A percentile compares a stretch with the other conserved stretches of the same genome.
These are phyloP conservation scores for Fregetta grallaria DNA, from an alignment of 2,113 vertebrate species.

Conservation along the genomic window DNA sequence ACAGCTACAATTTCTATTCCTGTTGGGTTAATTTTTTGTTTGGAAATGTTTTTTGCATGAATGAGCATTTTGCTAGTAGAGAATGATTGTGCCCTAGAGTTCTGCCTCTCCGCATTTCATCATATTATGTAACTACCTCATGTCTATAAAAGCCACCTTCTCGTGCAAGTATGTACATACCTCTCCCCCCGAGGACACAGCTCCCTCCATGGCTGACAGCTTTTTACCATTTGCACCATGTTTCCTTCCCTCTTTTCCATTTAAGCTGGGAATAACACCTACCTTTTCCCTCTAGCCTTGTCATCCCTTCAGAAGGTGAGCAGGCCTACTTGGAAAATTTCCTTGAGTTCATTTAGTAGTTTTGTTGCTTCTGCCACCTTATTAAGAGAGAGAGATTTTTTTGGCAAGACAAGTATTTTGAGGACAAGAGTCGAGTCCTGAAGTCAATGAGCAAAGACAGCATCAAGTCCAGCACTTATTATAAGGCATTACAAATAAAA, in stretches of 20 bases:
- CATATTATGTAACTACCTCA: conserved; percentile 46
- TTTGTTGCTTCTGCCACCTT: not conserved
- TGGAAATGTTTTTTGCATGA: conserved; percentile 26
- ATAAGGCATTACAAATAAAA: not conserved
- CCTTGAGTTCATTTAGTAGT: not conserved
- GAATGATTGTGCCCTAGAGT: conserved; percentile 41
- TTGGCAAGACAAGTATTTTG: not conserved
- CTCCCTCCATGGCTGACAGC: not conserved
- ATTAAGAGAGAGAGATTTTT: not conserved
- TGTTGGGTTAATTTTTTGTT: conserved; percentile 14
- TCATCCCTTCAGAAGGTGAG: not conserved
- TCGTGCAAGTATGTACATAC: not conserved
- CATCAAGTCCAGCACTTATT: not conserved
- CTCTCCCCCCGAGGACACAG: not conserved
- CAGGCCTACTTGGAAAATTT: not conserved
- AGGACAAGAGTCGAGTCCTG: not conserved
- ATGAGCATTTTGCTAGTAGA: conserved; percentile 30
- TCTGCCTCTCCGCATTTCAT: conserved; percentile 53
- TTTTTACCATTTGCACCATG: not conserved
- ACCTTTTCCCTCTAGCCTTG: not conserved
- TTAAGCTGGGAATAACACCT: not conserved
- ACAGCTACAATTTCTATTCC: conserved; percentile 5
- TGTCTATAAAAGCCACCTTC: not conserved
- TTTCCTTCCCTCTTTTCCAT: not conserved
- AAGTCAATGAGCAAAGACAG: conserved; percentile 24